Evolutionary conservation across 2,888 invertebrate species (phyloP), one percentile per base, ranked within the genome.

Genomic region (Dendrolimus pini): DNA sequence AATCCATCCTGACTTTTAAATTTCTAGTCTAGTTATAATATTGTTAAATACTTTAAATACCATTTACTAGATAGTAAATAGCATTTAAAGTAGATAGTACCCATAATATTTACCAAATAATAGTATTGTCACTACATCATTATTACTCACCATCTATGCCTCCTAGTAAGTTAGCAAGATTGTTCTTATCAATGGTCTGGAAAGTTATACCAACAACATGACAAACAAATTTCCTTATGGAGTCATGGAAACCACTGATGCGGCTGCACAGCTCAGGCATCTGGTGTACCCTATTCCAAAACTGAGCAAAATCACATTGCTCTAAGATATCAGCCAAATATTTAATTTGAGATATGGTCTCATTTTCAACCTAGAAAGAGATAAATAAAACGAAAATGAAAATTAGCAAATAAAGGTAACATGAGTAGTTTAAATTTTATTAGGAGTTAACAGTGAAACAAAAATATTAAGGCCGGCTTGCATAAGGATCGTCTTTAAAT

Each of bases 161-260:
- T 56, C 99, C 99, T 57, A 99, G 91, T 52, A 99, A 90, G 75
- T 96, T 95, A 57, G 95, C 93, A 54, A 99, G 89, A 63, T 96
- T 93, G 59, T 92, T 91, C 75, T 95, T 95, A 63, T 96, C 95
- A 75, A 99, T 97, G 1, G 96, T 96, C 85, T 99, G 99, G 91
- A 98, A 99, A 1, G 99, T 99, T 58, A 98, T 98, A 64, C 97
- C 97, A 53, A 99, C 96, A 54, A 99, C 98, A 81, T 99, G 98
- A 67, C 99, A 99, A 8, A 98, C 97, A 91, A 98, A 99, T 84
- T 98, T 98, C 63, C 98, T 92, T 64, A 99, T 97, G 0, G 98
- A 97, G 85, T 99, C 98, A 76, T 97, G 95, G 84, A 99, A 99
- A 55, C 98, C 98, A 64, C 92, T 92, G 66, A 98, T 96, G 62